These are phyloP conservation scores for Centropyge bicolor DNA, from an alignment of 2,797 vertebrate species.

Conservation along the genomic window DNA sequence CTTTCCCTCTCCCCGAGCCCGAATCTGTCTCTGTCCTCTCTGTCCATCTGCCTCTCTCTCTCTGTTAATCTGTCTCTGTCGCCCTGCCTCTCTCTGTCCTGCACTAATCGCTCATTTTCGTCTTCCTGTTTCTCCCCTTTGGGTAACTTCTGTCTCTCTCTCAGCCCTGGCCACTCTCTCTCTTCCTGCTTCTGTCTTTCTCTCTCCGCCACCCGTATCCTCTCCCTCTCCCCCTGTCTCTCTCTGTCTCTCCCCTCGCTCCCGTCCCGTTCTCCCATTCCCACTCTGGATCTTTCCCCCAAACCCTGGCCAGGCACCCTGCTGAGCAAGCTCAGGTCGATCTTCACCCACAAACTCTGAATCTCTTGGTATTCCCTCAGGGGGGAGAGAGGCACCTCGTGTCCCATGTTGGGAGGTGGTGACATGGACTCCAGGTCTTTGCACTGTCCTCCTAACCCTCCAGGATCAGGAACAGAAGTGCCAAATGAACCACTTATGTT, in stretches of 20 bases:
- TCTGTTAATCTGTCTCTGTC: constrained; percentile 65
- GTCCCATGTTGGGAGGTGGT: constrained; percentile 83
- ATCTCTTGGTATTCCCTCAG: constrained; percentile 89
- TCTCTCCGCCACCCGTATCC: constrained; percentile 43
- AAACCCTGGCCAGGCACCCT: constrained; percentile 89
- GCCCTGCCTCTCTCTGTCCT: constrained; percentile 69
- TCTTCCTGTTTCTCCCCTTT: constrained; percentile 73
- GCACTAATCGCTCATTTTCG: constrained; percentile 64
- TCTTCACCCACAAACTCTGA: constrained; percentile 97
- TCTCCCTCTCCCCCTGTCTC: constrained; percentile 43
- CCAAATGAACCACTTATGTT: constrained; percentile 87
- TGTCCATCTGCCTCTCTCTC: constrained; percentile 65
- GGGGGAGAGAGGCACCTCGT: constrained; percentile 90
- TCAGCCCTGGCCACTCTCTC: constrained; percentile 59
- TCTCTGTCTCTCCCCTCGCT: constrained; percentile 60
- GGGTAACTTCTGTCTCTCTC: constrained; percentile 56
- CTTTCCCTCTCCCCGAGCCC: constrained; percentile 57
- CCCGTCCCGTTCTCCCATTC: constrained; percentile 43
- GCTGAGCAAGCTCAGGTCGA: constrained; percentile 92
- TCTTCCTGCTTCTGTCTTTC: constrained; percentile 64
- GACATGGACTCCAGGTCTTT: constrained; percentile 86
- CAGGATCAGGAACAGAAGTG: constrained; percentile 88
- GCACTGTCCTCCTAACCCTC: constrained; percentile 83
- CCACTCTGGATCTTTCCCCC: constrained; percentile 54
- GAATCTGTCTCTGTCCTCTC: constrained; percentile 70